Percentiles rank a stretch among this genome's conserved stretches.
phyloP scores from a whole-genome alignment of 2,797 vertebrate genomes.

The Onychomys leucogaster region DNA sequence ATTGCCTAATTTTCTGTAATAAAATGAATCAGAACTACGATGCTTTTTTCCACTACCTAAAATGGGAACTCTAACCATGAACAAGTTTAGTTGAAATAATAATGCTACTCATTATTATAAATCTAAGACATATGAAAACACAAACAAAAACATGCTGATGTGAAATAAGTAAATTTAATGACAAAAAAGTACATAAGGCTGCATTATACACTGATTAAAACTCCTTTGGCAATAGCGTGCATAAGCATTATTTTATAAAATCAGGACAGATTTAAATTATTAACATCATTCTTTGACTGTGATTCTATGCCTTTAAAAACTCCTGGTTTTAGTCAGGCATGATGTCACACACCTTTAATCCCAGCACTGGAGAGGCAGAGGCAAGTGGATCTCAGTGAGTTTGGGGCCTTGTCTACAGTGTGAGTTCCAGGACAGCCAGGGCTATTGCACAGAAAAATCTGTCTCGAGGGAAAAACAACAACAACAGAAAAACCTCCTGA shows the following conservation, averaged over 20 bases:
- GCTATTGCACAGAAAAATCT: not conserved
- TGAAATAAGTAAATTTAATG: constrained; percentile 31
- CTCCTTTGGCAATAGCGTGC: not conserved
- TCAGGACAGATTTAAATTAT: not conserved
- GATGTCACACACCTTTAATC: not conserved
- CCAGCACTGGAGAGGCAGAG: not conserved
- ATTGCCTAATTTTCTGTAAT: not conserved
- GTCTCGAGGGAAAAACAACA: not conserved
- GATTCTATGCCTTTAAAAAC: constrained; percentile 9
- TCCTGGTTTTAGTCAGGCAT: not conserved
- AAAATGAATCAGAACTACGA: not conserved
- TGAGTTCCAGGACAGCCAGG: not conserved
- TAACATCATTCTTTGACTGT: constrained; percentile 1
- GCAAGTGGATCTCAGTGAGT: not conserved
- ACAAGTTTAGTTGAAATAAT: not conserved
- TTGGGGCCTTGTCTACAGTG: not conserved
- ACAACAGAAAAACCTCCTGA: not conserved
- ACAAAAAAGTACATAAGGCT: not conserved
- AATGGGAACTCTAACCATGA: not conserved
- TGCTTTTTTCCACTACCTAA: not conserved
- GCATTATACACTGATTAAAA: not conserved
- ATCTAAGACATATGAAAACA: not conserved
- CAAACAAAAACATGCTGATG: not conserved
- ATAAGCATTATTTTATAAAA: constrained; percentile 30
- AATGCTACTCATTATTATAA: not conserved